Base-by-base conservation (phyloP, 2,797 vertebrate species). In the Poeciliopsis turneri region DNA sequence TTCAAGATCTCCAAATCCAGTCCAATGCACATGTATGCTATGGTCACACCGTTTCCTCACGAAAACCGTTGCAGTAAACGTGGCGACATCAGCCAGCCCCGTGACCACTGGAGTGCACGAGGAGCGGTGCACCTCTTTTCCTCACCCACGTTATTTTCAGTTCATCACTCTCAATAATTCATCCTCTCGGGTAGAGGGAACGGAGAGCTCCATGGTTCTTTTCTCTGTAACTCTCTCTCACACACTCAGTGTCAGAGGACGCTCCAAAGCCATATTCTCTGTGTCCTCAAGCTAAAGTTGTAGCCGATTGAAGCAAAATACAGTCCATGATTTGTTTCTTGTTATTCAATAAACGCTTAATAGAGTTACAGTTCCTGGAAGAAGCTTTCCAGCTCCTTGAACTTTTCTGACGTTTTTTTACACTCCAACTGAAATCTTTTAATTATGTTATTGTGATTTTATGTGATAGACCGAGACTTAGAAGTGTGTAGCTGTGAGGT, bases 91-190 rank as follows among this genome's bases (percentile, higher is more conserved):
- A 12, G 53, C 75, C 72, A 0, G 87, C 86, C 89, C 85, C 84
- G 84, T 89, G 92, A 92, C 84, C 78, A 73, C 79, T 51, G 72
- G 78, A 83, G 83, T 80, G 89, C 81, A 76, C 85, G 85, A 85
- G 85, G 83, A 91, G 83, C 78, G 5, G 74, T 43, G 78, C 83
- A 41, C 77, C 76, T 90, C 87, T 75, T 88, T 81, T 86, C 88
- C 76, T 93, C 88, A 78, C 83, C 84, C 73, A 80, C 25, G 93
- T 94, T 95, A 95, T 95, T 94, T 96, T 95, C 94, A 93, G 94
- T 93, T 94, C 93, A 89, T 92, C 91, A 90, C 91, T 89, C 89
- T 96, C 89, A 96, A 96, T 95, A 94, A 95, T 96, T 96, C 92
- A 96, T 93, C 73, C 77, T 90, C 88, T 84, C 69, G 81, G 87